Base-by-base conservation (phyloP, 2,888 invertebrate genomes). In the Aphrophora alni region DNA sequence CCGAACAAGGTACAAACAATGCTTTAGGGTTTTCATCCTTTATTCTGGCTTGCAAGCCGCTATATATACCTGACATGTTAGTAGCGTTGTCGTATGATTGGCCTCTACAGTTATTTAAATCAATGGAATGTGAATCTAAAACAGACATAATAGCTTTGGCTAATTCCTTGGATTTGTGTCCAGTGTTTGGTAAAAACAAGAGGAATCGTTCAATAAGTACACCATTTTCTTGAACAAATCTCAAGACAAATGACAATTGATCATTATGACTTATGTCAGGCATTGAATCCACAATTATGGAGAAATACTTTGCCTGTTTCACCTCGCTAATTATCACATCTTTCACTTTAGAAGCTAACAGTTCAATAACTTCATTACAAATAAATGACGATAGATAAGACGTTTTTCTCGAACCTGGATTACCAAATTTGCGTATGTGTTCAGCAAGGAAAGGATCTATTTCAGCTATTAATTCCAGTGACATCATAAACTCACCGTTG, bases 31-130 rank as follows among this genome's bases (percentile, higher is more conserved):
- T 71, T 71, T 72, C 27, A 26, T 74, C 75, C 28, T 80, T 80
- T 7, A 75, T 80, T 33, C 79, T 25, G 25, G 74, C 68, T 69
- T 80, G 79, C n/a, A 79, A 74, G n/a, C 76, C 81, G 68, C 17
- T 76, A 27, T 79, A 79, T 8, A 33, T 12, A 14, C 81, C 79
- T 28, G 81, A 76, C 79, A 81, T 81, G 38, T 81, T 81, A 21
- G 83, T 74, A 24, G 85, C 85, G 82, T 86, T 86, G 77, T 85
- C 85, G 81, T 86, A 86, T 26, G 84, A 83, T 78, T 86, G 85
- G 28, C 86, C 85, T 44, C 85, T 83, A 82, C 85, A 85, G 78
- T 85, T 82, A 59, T 77, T 73, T 68, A 77, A 21, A 69, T 77
- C 77, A 77, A 77, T 69, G 69, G 77, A 69, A 24, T 69, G 12